Conservation (phyloP, 1,140 invertebrate species). For the Cotesia vestalis region DNA sequence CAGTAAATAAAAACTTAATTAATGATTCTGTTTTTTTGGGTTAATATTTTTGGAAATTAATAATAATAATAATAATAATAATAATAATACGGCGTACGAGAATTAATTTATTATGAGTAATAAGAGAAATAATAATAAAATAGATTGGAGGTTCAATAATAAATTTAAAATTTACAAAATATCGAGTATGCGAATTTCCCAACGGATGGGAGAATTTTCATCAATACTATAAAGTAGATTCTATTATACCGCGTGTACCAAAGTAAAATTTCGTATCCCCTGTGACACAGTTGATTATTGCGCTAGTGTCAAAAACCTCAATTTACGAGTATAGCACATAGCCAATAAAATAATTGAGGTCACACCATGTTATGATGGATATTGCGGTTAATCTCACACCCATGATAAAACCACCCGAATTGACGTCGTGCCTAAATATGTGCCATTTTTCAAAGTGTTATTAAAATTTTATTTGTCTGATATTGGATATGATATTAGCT, state of each 20-base stretch:
- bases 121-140: no score
- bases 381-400: background rate
- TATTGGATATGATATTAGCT: no score
- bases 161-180: background rate
- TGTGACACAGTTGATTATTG: background rate
- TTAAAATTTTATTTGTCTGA: no score
- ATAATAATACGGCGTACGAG: no score
- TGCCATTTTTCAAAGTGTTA: no score
- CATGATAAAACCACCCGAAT: background rate
- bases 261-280: background rate
- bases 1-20: no score
- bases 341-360: background rate
- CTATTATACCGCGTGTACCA: background rate
- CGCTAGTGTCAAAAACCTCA: background rate
- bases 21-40: no score
- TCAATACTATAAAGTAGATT: background rate
- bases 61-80: no score
- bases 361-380: background rate
- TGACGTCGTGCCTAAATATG: background rate
- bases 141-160: background rate
- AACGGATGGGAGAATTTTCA: background rate
- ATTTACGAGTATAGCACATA: background rate
- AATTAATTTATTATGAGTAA: no score
- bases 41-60: no score
- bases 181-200: constrained; percentile 3